Evolutionary conservation across 2,888 invertebrate genomes (phyloP).

Genomic region (Brenthis hecate): DNA sequence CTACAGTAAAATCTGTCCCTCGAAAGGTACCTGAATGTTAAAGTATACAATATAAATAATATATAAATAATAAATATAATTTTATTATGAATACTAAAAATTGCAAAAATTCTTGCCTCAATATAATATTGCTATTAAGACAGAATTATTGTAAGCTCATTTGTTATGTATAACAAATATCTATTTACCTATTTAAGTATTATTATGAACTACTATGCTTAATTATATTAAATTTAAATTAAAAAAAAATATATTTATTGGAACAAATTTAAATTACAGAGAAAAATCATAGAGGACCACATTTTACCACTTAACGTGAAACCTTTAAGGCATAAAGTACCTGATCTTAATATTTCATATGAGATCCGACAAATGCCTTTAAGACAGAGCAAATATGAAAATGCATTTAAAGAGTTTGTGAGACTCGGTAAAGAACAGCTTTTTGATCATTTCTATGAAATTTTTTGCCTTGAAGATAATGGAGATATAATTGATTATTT

Average conservation of each 20-base stretch:
- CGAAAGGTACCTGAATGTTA: slow-evolving; percentile 55
- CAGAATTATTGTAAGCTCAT: no score
- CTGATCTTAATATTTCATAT: slow-evolving; percentile 65
- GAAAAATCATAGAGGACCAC: slow-evolving; percentile 64
- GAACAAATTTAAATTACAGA: slow-evolving; percentile 47
- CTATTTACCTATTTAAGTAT: background rate
- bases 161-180: no score
- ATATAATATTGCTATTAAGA: no score
- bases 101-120: no score
- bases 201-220: background rate
- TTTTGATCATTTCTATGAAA: slow-evolving; percentile 61
- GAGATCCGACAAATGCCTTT: slow-evolving; percentile 61
- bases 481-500: slow-evolving; percentile 59
- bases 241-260: background rate
- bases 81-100: no score
- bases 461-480: slow-evolving; percentile 50
- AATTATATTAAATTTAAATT: no score
- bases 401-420: slow-evolving; percentile 68
- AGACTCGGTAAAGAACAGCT: slow-evolving; percentile 67
- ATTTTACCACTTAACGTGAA: slow-evolving; percentile 62
- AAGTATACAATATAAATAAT: no score
- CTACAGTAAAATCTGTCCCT: slow-evolving; percentile 42
- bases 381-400: slow-evolving; percentile 62
- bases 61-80: no score
- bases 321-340: slow-evolving; percentile 52